These are phyloP conservation scores for Drosophila nasuta DNA, from an alignment of 1,140 invertebrate species.

Conservation along the genomic window DNA sequence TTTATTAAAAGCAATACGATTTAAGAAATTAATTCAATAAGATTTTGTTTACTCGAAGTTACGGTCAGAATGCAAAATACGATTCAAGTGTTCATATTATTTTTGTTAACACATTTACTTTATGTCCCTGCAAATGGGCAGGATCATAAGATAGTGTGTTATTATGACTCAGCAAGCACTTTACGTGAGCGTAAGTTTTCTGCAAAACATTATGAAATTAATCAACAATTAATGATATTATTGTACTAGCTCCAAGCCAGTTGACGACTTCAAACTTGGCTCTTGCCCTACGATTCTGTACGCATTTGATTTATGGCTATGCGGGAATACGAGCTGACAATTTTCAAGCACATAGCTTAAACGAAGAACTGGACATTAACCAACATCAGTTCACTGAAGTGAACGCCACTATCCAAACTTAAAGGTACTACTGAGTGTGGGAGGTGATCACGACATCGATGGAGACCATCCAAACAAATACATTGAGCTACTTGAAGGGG, in stretches of 20 bases:
- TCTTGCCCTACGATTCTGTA: conserved; percentile 91
- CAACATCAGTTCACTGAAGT: conserved; percentile 90
- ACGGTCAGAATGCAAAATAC: conserved; percentile 56
- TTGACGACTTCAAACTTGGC: conserved; percentile 91
- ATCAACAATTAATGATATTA: conserved; percentile 81
- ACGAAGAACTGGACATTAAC: conserved; percentile 89
- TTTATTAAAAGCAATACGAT: conserved; percentile 24
- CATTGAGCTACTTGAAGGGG: conserved; percentile 87
- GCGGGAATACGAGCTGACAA: conserved; percentile 90
- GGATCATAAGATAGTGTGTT: conserved; percentile 85
- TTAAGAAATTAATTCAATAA: conserved; percentile 63
- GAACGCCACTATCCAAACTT: conserved; percentile 89
- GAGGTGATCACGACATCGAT: conserved; percentile 88
- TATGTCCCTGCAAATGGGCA: conserved; percentile 58
- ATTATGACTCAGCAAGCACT: conserved; percentile 89
- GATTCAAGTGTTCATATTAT: conserved; percentile 51
- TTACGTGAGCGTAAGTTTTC: conserved; percentile 87
- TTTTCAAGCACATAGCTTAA: conserved; percentile 89
- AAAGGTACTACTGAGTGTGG: conserved; percentile 91
- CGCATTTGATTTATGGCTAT: conserved; percentile 94
- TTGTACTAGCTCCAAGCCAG: conserved; percentile 89
- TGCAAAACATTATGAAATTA: background rate
- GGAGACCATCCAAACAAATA: conserved; percentile 75
- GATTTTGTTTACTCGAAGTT: conserved; percentile 66
- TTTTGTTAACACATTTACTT: conserved; percentile 84